phyloP scores from a whole-genome alignment of 2,113 vertebrate species.

The Rhegmatorhina hoffmannsi region DNA sequence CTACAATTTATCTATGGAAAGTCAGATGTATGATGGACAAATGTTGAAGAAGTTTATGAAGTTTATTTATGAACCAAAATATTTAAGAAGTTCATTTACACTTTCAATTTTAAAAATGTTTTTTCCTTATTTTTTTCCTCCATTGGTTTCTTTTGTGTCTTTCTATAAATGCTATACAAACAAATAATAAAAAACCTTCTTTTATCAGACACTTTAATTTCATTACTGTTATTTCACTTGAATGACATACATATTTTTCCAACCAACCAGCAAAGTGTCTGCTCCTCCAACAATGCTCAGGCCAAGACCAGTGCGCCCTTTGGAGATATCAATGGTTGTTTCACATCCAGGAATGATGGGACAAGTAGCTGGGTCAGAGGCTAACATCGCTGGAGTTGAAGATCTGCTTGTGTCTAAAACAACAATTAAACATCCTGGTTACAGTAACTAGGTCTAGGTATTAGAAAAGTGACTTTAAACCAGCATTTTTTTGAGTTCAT shows the following conservation, averaged over 20 bases:
- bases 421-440: not conserved
- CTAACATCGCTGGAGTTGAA: constrained; percentile 85
- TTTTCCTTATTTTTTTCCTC: not conserved
- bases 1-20: not conserved
- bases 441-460: not conserved
- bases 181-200: not conserved
- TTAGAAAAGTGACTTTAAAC: not conserved
- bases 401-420: constrained; percentile 85
- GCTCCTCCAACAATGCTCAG: constrained; percentile 97
- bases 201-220: not conserved
- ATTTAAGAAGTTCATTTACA: not conserved
- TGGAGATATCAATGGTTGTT: constrained; percentile 97
- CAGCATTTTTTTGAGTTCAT: not conserved
- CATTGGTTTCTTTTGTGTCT: not conserved
- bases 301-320: constrained; percentile 93
- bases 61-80: not conserved
- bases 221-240: not conserved
- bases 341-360: constrained; percentile 97
- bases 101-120: not conserved
- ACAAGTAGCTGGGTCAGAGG: constrained; percentile 89
- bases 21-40: not conserved
- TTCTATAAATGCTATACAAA: not conserved
- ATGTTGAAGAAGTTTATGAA: not conserved
- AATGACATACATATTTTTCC: not conserved
- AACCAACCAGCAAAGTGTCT: constrained; percentile 92